Percentiles rank a stretch among this genome's conserved stretches.
These are phyloP conservation scores for Steinernema hermaphroditum DNA, from an alignment of 2,888 invertebrate genomes.

Conservation along the genomic window DNA sequence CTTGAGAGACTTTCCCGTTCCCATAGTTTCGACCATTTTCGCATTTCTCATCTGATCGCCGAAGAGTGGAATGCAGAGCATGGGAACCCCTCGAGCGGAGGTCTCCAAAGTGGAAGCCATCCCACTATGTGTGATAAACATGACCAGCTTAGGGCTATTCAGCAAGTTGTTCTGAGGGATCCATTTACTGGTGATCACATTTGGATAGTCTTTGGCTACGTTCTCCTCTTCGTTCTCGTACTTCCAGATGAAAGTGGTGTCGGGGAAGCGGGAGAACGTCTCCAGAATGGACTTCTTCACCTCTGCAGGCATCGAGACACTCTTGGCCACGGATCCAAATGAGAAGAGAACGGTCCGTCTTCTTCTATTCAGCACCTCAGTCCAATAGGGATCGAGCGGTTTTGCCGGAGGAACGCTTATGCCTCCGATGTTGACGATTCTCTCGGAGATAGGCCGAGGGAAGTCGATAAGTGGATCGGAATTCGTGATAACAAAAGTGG, in stretches of 20 bases:
- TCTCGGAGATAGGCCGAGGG: conserved; percentile 2
- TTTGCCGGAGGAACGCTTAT: conserved; percentile 3
- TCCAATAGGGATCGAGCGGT: conserved; percentile 33
- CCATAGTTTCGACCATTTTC: conserved; percentile 30
- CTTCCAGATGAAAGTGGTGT: conserved; percentile 41
- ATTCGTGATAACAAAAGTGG: conserved; percentile 15
- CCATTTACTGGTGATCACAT: conserved; percentile 36
- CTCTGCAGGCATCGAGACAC: conserved; percentile 32
- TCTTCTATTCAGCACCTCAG: conserved; percentile 38
- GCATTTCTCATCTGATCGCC: conserved; percentile 32
- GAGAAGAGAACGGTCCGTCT: conserved; percentile 45
- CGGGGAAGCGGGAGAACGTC: conserved; percentile 38
- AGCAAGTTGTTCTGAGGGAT: conserved; percentile 39
- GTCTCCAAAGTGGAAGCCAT: conserved; percentile 36
- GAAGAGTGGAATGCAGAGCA: conserved; percentile 35
- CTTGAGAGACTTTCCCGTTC: not conserved
- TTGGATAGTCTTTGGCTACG: conserved; percentile 34
- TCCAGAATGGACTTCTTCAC: conserved; percentile 33
- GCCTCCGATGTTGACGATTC: conserved; percentile 16
- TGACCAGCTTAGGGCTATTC: conserved; percentile 19
- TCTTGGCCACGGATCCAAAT: conserved; percentile 47
- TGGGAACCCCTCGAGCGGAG: conserved; percentile 31
- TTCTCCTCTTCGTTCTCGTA: conserved; percentile 37
- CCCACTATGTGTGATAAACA: conserved; percentile 38
- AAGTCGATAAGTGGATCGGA: conserved; percentile 5